Percentiles rank a stretch among this genome's conserved stretches.
Evolutionary conservation across 2,797 vertebrate species (phyloP).

Genomic region (Chlorospingus semifuscus): DNA sequence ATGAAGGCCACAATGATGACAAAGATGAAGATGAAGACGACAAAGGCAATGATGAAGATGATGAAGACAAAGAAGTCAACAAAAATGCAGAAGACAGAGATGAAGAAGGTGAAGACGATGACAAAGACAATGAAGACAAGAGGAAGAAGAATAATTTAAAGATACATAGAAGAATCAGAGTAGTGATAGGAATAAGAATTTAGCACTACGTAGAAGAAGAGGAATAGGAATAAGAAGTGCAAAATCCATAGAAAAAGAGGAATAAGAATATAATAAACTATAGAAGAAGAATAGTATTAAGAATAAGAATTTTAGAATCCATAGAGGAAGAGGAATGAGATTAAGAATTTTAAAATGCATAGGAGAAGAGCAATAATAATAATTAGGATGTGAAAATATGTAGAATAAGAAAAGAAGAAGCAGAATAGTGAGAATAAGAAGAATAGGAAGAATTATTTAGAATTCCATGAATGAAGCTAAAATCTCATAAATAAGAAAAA

Average conservation of each 20-base stretch:
- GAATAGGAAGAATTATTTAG: neutral
- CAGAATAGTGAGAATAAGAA: neutral
- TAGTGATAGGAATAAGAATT: neutral
- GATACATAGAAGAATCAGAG: neutral
- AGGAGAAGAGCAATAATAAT: neutral
- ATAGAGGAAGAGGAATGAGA: neutral
- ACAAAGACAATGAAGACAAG: too few species aligned
- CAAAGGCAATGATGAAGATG: neutral
- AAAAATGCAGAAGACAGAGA: neutral
- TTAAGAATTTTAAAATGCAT: neutral
- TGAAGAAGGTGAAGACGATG: too few species aligned
- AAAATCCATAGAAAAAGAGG: neutral
- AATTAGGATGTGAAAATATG: too few species aligned
- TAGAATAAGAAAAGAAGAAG: neutral
- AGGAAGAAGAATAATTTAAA: neutral
- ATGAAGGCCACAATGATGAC: too few species aligned
- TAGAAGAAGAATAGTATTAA: neutral
- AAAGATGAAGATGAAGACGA: neutral
- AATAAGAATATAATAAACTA: neutral
- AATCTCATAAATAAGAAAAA: too few species aligned
- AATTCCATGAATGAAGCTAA: neutral
- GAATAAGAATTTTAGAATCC: neutral
- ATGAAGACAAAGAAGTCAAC: neutral
- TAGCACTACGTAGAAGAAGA: neutral
- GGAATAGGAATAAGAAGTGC: neutral